phyloP scores from a whole-genome alignment of 2,888 invertebrate genomes.

The Mythimna albipuncta region DNA sequence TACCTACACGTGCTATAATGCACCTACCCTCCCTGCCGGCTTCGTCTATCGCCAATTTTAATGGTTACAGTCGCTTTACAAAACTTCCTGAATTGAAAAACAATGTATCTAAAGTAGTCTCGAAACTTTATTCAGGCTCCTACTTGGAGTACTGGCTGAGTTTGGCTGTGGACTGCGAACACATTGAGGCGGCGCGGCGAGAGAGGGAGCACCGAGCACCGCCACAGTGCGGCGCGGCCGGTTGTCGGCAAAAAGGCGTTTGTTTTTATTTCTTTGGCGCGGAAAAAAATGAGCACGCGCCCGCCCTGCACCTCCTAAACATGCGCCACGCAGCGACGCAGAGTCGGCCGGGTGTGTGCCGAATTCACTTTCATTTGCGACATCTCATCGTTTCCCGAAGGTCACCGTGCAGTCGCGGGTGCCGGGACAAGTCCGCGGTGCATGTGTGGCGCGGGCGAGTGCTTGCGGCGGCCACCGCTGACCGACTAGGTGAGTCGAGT shows the following conservation, averaged over 20 bases:
- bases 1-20: constrained; percentile 81
- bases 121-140: constrained; percentile 7
- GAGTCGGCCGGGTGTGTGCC: constrained; percentile 88
- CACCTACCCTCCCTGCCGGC: constrained; percentile 77
- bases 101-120: constrained; percentile 35
- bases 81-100: constrained; percentile 44
- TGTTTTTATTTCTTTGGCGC: constrained; percentile 90
- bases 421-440: constrained; percentile 72
- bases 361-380: constrained; percentile 91
- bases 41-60: constrained; percentile 45
- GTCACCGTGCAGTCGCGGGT: constrained; percentile 85
- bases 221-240: constrained; percentile 73
- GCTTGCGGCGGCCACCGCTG: constrained; percentile 85
- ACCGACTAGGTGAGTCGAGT: constrained; percentile 88
- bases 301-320: constrained; percentile 91
- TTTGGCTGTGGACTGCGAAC: constrained; percentile 27
- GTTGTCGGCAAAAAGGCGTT: constrained; percentile 88
- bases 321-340: constrained; percentile 91
- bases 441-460: constrained; percentile 81
- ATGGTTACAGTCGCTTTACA: constrained; percentile 27
- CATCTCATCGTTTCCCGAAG: constrained; percentile 89
- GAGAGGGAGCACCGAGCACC: constrained; percentile 57
- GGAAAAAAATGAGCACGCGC: constrained; percentile 89
- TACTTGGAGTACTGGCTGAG: constrained; percentile 23
- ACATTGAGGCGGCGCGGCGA: constrained; percentile 30